These are phyloP conservation scores for Gymnothorax reevesii DNA, from an alignment of 2,797 vertebrate genomes.

Conservation along the genomic window DNA sequence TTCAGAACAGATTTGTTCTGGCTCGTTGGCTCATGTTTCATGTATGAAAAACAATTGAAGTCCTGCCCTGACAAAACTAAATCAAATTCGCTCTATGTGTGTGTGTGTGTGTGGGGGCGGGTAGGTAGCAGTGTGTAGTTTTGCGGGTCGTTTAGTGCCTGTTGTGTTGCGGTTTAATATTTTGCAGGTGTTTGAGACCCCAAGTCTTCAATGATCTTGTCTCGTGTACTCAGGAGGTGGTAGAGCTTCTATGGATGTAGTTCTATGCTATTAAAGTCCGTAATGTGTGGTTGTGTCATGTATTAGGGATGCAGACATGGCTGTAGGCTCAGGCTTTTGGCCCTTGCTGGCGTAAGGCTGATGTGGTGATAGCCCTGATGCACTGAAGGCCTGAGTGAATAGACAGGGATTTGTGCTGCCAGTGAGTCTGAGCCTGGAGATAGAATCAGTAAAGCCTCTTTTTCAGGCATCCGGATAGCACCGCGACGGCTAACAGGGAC, in stretches of 20 bases:
- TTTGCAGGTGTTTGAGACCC: not conserved
- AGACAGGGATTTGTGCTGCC: conserved; percentile 40
- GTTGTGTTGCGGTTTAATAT: not conserved
- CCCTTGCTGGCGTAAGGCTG: conserved; percentile 32
- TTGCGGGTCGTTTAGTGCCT: too few relatives aligned
- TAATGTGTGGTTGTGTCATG: not conserved
- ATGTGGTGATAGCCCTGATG: conserved; percentile 39
- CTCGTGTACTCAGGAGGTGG: not conserved
- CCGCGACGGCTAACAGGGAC: not conserved
- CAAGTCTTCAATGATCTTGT: too few relatives aligned
- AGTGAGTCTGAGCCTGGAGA: conserved; percentile 30
- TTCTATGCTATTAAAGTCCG: too few relatives aligned
- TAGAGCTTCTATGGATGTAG: too few relatives aligned
- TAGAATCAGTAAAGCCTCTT: conserved; percentile 40
- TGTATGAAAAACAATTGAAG: too few relatives aligned
- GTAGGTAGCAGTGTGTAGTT: not conserved
- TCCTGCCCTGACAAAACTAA: too few relatives aligned
- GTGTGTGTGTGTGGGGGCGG: too few relatives aligned
- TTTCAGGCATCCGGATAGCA: conserved; percentile 32
- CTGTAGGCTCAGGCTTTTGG: conserved; percentile 27
- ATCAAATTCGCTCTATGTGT: too few relatives aligned
- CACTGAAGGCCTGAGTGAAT: conserved; percentile 27
- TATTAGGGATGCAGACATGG: not conserved
- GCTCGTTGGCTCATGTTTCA: too few relatives aligned
- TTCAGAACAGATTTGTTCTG: too few relatives aligned